Percentiles rank a stretch among this genome's conserved stretches.
These are phyloP conservation scores for Hypsopygia costalis DNA, from an alignment of 2,888 invertebrate genomes.

Conservation along the genomic window DNA sequence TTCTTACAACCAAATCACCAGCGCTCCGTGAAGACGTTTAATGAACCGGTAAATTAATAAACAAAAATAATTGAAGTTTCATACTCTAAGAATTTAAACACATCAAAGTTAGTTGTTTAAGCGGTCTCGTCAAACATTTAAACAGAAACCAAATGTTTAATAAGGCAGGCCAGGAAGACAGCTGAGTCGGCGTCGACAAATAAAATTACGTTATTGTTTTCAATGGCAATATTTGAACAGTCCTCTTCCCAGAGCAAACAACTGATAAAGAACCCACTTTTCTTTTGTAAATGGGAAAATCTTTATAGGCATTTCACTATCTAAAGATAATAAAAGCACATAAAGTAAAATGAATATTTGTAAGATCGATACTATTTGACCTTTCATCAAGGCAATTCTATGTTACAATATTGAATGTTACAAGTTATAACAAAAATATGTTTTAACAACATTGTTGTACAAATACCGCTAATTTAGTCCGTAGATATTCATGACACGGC, in stretches of 20 bases:
- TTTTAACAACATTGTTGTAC: too few relatives aligned
- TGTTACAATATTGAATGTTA: too few relatives aligned
- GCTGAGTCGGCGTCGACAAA: conserved; percentile 23
- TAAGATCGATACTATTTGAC: too few relatives aligned
- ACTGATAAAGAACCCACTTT: conserved; percentile 45
- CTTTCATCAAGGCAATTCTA: too few relatives aligned
- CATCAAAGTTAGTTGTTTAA: not conserved
- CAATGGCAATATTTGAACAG: conserved; percentile 41
- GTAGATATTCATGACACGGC: too few relatives aligned
- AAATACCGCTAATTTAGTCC: too few relatives aligned
- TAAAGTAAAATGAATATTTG: too few relatives aligned
- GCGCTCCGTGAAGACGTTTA: too few relatives aligned
- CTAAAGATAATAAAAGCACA: not conserved
- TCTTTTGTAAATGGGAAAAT: conserved; percentile 30
- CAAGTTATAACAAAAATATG: too few relatives aligned
- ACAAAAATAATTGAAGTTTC: too few relatives aligned
- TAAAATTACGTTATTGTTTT: conserved; percentile 41
- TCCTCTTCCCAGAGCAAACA: conserved; percentile 36
- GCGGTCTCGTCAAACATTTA: conserved; percentile 6
- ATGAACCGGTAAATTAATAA: too few relatives aligned
- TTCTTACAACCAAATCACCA: too few relatives aligned
- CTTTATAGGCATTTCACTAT: not conserved
- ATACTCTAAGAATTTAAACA: not conserved
- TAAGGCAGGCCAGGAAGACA: not conserved
- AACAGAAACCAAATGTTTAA: not conserved